Percentiles rank a stretch among this genome's conserved stretches.
These are phyloP conservation scores for Chrysolina haemoptera DNA, from an alignment of 2,888 invertebrate genomes.

Conservation along the genomic window DNA sequence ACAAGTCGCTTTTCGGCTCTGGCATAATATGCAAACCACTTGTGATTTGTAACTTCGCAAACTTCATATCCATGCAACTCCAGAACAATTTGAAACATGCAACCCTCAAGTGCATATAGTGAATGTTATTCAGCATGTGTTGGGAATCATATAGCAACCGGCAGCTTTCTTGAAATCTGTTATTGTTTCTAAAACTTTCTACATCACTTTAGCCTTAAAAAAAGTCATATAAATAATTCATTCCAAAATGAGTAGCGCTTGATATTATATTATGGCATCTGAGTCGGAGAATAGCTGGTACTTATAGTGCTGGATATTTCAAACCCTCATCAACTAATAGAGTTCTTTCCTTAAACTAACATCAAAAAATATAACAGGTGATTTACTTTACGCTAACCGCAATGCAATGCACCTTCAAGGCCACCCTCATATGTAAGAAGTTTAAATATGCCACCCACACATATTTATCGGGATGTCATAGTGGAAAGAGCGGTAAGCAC, in stretches of 20 bases:
- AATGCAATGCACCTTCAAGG: not conserved
- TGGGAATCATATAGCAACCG: no score
- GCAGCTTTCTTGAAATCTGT: no score
- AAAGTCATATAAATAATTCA: no score
- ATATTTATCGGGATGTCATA: conserved; percentile 19
- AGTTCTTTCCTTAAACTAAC: not conserved
- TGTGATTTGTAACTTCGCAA: not conserved
- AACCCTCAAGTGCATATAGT: not conserved
- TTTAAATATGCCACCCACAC: conserved; percentile 27
- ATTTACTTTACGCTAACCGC: not conserved
- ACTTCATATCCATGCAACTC: conserved; percentile 17
- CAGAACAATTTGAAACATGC: not conserved
- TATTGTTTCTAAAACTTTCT: no score
- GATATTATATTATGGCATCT: no score
- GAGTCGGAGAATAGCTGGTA: no score
- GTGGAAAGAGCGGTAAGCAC: no score
- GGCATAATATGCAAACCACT: conserved; percentile 1
- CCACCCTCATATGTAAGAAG: not conserved
- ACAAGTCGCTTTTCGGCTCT: not conserved
- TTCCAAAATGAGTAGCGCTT: no score
- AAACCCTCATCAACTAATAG: not conserved
- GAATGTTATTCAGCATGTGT: no score
- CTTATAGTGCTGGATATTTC: no score
- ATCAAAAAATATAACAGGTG: not conserved
- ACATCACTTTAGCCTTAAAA: no score